phyloP scores from a whole-genome alignment of 2,113 vertebrate species.

The Australoheros scitulus region DNA sequence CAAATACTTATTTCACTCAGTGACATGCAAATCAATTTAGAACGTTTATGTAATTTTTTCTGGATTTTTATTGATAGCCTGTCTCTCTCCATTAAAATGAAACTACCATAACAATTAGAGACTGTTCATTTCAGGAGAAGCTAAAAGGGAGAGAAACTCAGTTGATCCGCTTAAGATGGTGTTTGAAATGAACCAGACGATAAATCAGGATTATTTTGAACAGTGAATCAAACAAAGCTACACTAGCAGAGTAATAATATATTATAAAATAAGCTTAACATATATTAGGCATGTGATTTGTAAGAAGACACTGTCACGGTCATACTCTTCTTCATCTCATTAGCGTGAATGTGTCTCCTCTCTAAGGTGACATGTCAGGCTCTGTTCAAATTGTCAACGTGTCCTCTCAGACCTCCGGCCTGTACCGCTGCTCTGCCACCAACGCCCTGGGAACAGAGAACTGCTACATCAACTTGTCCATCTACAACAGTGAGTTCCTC shows the following conservation, averaged over 20 bases:
- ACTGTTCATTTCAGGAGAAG: too few species aligned
- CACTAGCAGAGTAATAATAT: background rate
- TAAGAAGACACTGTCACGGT: background rate
- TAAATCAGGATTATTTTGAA: background rate
- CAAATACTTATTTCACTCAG: too few species aligned
- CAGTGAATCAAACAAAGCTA: background rate
- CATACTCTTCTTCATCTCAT: background rate
- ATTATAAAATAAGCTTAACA: background rate
- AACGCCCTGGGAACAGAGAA: slow-evolving; percentile 78
- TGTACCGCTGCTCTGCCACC: slow-evolving; percentile 82
- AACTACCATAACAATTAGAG: too few species aligned
- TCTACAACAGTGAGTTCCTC: slow-evolving; percentile 73
- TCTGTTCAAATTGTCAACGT: slow-evolving; percentile 76
- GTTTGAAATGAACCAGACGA: background rate
- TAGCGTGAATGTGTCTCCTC: background rate
- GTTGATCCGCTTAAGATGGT: background rate
- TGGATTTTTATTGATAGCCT: too few species aligned
- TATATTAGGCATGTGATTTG: background rate
- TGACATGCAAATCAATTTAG: too few species aligned
- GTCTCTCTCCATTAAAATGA: too few species aligned
- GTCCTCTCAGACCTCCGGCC: slow-evolving; percentile 75
- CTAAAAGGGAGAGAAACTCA: background rate
- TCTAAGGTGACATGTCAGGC: slow-evolving; percentile 67
- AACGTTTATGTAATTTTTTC: too few species aligned
- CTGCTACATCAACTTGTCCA: slow-evolving; percentile 80